Percentiles rank a stretch among this genome's conserved stretches.
These are phyloP conservation scores for Leucania comma DNA, from an alignment of 2,888 invertebrate species.

Conservation along the genomic window DNA sequence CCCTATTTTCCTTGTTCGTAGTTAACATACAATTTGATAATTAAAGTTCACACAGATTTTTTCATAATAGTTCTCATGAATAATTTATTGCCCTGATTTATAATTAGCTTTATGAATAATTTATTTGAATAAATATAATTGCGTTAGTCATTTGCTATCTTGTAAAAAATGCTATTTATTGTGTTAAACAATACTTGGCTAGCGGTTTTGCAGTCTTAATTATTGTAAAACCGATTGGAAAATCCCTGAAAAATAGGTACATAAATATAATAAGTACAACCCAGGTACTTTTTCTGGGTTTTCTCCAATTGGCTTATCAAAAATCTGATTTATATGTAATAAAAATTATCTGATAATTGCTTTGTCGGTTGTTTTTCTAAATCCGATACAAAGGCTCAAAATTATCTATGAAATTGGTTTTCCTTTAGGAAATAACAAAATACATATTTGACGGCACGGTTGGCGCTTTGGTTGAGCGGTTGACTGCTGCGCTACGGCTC, in stretches of 20 bases:
- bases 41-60: constrained; percentile 38
- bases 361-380: too few species aligned
- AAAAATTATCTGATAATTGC: too few species aligned
- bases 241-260: neutral
- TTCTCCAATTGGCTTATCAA: neutral
- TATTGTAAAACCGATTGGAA: neutral
- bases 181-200: neutral
- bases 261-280: neutral
- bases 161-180: constrained; percentile 11
- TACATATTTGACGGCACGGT: too few species aligned
- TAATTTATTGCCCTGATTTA: constrained; percentile 39
- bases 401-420: too few species aligned
- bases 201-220: neutral
- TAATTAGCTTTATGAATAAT: constrained; percentile 45
- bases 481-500: too few species aligned
- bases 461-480: too few species aligned
- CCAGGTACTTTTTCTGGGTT: neutral
- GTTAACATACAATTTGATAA: constrained; percentile 38
- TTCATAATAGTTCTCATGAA: constrained; percentile 39
- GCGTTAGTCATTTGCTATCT: constrained; percentile 40
- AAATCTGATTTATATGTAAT: neutral
- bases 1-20: constrained; percentile 26
- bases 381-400: neutral
- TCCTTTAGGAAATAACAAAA: too few species aligned
- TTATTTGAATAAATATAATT: constrained; percentile 13